Conservation (phyloP, 2,797 vertebrate species). For the Sebastolobus altivelis region DNA sequence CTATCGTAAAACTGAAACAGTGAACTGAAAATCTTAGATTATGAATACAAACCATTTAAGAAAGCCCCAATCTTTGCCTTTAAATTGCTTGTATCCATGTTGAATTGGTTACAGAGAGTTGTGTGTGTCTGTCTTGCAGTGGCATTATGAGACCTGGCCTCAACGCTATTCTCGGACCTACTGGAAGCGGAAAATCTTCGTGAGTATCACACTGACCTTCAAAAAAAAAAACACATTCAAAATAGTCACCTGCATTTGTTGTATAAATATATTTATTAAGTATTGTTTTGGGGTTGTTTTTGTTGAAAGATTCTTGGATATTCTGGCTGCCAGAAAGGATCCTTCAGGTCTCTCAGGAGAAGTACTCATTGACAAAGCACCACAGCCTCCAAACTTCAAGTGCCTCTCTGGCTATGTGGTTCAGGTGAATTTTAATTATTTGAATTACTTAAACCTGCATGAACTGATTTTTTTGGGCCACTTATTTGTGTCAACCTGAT, state of each 20-base stretch:
- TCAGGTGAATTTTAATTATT: conserved; percentile 80
- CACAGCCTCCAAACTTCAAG: conserved; percentile 89
- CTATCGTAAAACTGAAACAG: background rate
- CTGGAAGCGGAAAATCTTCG: conserved; percentile 90
- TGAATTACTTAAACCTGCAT: background rate
- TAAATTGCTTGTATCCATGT: background rate
- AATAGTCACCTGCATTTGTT: background rate
- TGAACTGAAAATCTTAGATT: background rate
- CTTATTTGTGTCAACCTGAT: background rate
- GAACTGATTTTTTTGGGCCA: background rate
- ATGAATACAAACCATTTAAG: background rate
- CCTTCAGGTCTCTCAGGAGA: conserved; percentile 87
- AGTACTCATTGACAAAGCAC: conserved; percentile 88
- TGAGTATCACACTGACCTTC: conserved; percentile 74
- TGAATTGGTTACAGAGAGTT: background rate
- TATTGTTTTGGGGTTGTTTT: background rate
- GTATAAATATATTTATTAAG: background rate
- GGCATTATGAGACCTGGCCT: conserved; percentile 89
- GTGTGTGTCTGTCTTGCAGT: conserved; percentile 77
- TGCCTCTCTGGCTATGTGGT: conserved; percentile 90
- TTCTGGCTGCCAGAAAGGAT: conserved; percentile 89
- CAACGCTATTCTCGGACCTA: conserved; percentile 89
- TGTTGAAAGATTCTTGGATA: conserved; percentile 86
- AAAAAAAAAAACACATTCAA: background rate
- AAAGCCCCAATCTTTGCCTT: background rate